A percentile compares a stretch with the other conserved stretches of the same genome.
Conservation (phyloP, 2,113 vertebrate species). For the Gavia stellata region DNA sequence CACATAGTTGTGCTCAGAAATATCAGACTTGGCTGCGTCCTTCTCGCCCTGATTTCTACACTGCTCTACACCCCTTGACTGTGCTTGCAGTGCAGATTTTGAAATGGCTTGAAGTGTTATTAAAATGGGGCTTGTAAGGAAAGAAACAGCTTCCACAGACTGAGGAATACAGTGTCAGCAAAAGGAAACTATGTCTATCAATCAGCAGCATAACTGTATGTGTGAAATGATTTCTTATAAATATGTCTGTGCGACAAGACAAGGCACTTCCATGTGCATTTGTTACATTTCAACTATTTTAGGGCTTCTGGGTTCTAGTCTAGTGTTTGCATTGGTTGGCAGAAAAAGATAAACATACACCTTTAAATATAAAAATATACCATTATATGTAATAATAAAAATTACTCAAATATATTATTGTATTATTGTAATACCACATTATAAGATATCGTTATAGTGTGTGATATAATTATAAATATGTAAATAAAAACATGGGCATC, state of each 20-base stretch:
- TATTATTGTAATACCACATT: not conserved
- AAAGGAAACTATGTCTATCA: conserved; percentile 5
- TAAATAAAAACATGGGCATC: not conserved
- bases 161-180: conserved; percentile 23
- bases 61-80: not conserved
- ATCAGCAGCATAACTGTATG: not conserved
- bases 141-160: conserved; percentile 11
- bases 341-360: not conserved
- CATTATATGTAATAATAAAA: not conserved
- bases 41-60: not conserved
- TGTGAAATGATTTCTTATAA: not conserved
- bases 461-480: not conserved
- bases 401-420: not conserved
- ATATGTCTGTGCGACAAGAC: not conserved
- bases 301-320: not conserved
- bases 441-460: not conserved
- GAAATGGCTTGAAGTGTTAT: conserved; percentile 27
- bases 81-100: conserved; percentile 9
- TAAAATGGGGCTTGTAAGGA: conserved; percentile 1
- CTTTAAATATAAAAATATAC: not conserved
- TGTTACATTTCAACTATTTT: not conserved
- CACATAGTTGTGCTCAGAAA: not conserved
- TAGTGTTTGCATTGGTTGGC: not conserved
- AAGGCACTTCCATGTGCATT: not conserved
- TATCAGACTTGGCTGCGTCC: not conserved